Conservation (phyloP, 2,113 vertebrate species). For the Phyllostomus hastatus region DNA sequence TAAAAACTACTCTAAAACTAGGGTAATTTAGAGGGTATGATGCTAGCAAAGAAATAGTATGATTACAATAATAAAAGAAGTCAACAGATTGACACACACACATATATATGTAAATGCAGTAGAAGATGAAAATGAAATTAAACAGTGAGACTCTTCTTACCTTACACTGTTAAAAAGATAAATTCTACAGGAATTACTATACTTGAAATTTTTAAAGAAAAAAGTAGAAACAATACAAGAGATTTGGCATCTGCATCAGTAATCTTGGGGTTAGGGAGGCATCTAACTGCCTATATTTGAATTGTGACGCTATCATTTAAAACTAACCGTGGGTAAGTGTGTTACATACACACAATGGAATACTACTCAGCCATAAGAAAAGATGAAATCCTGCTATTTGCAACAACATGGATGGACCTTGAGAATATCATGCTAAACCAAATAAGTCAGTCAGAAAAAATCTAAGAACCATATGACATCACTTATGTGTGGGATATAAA, state of each 20-base stretch:
- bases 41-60: neutral
- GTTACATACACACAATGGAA: neutral
- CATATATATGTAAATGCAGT: neutral
- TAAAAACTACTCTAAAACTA: conserved; percentile 24
- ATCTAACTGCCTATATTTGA: neutral
- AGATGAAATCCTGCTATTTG: neutral
- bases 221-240: neutral
- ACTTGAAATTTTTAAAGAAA: neutral
- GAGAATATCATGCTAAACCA: neutral
- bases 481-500: neutral
- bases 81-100: neutral
- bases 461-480: neutral
- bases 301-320: neutral
- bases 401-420: neutral
- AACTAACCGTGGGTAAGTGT: neutral
- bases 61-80: neutral
- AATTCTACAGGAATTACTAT: neutral
- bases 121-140: conserved; percentile 1
- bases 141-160: neutral
- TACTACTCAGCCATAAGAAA: neutral
- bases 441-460: neutral
- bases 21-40: neutral
- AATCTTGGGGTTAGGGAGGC: neutral
- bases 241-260: neutral
- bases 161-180: neutral